Conservation (phyloP, 2,888 invertebrate genomes). For the Tupiocoris notatus region DNA sequence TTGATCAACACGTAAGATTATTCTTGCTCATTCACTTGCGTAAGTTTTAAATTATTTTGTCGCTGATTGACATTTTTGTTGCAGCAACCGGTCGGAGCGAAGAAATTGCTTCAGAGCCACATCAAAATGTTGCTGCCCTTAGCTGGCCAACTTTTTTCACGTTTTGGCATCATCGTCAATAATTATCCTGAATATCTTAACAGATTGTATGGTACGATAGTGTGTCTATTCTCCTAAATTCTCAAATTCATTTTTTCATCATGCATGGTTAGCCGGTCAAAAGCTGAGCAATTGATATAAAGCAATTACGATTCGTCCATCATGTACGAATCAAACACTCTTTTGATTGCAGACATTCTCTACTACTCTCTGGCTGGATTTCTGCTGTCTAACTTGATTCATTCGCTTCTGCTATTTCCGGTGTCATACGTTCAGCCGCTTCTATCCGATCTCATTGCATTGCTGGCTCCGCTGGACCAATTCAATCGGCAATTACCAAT, state of each 20-base stretch:
- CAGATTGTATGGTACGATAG: constrained; percentile 53
- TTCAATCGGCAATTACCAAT: constrained; percentile 55
- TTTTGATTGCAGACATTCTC: constrained; percentile 55
- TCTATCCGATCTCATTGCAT: constrained; percentile 54
- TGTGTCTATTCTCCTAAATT: not conserved
- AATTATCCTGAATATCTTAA: constrained; percentile 54
- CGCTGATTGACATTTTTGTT: not conserved
- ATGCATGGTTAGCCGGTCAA: not conserved
- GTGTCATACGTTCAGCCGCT: constrained; percentile 54
- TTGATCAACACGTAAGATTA: constrained; percentile 14
- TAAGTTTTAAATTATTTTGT: not conserved
- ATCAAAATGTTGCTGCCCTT: constrained; percentile 51
- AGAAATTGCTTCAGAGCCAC: constrained; percentile 53
- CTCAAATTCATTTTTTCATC: not conserved
- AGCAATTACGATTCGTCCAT: too few relatives aligned
- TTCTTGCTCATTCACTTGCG: not conserved
- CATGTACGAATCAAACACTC: too few relatives aligned
- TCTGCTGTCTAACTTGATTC: constrained; percentile 60
- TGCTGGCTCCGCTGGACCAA: constrained; percentile 55
- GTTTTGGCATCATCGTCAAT: constrained; percentile 54
- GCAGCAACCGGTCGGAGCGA: constrained; percentile 37
- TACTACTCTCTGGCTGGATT: constrained; percentile 61
- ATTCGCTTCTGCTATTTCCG: constrained; percentile 60
- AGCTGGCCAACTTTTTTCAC: constrained; percentile 52
- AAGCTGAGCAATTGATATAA: not conserved